Conservation (phyloP, 2,888 invertebrate genomes). For the Aplocera efformata region DNA sequence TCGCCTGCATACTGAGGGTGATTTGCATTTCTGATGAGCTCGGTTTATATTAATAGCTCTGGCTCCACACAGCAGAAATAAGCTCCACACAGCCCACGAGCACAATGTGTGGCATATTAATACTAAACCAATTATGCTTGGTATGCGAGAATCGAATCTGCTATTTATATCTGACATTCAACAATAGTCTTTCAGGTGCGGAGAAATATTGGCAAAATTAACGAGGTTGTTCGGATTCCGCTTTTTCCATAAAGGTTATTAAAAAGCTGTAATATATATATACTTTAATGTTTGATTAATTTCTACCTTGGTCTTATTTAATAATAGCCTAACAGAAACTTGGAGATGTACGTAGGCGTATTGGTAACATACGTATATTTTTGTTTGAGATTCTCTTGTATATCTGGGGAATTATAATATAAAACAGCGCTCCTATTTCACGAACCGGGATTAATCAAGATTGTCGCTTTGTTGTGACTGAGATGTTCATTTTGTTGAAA, state of each 20-base stretch:
- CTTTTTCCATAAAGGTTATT: too few species aligned
- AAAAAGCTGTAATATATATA: too few species aligned
- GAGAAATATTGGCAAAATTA: slow-evolving; percentile 4
- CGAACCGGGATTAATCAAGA: slow-evolving; percentile 20
- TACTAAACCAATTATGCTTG: slow-evolving; percentile 3
- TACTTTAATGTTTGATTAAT: slow-evolving; percentile 8
- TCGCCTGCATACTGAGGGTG: slow-evolving; percentile 12
- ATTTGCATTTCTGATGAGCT: slow-evolving; percentile 28
- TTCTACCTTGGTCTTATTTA: too few species aligned
- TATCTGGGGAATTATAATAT: too few species aligned
- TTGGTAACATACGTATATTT: too few species aligned
- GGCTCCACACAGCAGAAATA: too few species aligned
- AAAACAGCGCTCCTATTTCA: slow-evolving; percentile 19
- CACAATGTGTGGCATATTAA: slow-evolving; percentile 13
- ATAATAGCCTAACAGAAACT: too few species aligned
- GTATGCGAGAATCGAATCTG: slow-evolving; percentile 6
- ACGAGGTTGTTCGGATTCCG: too few species aligned
- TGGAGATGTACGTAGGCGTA: slow-evolving; percentile 13
- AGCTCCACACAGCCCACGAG: slow-evolving; percentile 9
- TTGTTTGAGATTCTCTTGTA: too few species aligned
- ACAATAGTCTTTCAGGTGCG: too few species aligned
- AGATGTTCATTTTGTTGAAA: slow-evolving; percentile 10
- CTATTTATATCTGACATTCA: neutral
- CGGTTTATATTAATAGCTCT: slow-evolving; percentile 14
- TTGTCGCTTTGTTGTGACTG: slow-evolving; percentile 6